Percentiles rank a stretch among this genome's conserved stretches.
These are phyloP conservation scores for Idaea aversata DNA, from an alignment of 2,888 invertebrate genomes.

Conservation along the genomic window DNA sequence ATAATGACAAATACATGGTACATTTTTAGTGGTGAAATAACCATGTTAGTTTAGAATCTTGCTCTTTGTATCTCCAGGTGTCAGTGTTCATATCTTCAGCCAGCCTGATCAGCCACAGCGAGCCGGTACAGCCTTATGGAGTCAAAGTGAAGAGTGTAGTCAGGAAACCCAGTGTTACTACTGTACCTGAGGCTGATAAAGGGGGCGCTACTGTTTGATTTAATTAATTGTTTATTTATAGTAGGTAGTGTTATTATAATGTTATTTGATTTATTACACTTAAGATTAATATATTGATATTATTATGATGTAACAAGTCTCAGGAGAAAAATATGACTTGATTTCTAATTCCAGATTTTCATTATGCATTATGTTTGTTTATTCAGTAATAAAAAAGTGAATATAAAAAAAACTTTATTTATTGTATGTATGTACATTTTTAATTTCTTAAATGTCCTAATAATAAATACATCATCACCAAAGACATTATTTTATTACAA, in stretches of 20 bases:
- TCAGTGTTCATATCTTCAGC: constrained; percentile 92
- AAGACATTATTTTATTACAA: constrained; percentile 71
- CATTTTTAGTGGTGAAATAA: no score
- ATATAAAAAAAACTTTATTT: constrained; percentile 38
- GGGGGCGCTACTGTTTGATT: background rate
- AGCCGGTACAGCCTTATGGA: constrained; percentile 70
- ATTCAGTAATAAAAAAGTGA: constrained; percentile 27
- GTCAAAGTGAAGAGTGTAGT: constrained; percentile 58
- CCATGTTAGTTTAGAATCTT: background rate
- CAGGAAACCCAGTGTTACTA: constrained; percentile 60
- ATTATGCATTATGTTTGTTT: background rate
- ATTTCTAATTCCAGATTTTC: background rate
- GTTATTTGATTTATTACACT: background rate
- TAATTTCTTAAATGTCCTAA: constrained; percentile 48
- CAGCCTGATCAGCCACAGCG: constrained; percentile 81
- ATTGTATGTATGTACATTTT: constrained; percentile 68
- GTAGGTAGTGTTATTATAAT: background rate
- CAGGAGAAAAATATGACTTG: background rate
- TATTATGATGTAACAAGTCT: background rate
- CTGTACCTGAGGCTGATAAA: constrained; percentile 33
- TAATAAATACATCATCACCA: constrained; percentile 74
- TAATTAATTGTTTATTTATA: background rate
- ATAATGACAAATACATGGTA: no score
- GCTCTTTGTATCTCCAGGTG: constrained; percentile 55
- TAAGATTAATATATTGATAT: background rate